Conservation (phyloP, 2,797 vertebrate genomes). For the Pristis pectinata region DNA sequence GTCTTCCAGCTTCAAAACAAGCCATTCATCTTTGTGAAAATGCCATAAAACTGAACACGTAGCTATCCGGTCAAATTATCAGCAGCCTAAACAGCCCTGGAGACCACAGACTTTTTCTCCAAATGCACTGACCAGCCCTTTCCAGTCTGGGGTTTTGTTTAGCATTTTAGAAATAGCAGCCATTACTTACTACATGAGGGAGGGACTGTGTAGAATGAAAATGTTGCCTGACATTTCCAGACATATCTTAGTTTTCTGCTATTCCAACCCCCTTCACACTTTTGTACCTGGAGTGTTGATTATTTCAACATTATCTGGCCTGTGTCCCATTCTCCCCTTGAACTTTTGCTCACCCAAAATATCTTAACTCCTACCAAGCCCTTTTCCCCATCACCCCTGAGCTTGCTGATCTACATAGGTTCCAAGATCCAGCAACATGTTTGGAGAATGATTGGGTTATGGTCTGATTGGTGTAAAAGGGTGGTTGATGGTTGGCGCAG, state of each 20-base stretch:
- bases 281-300: background rate
- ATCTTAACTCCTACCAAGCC: too few species aligned
- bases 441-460: too few species aligned
- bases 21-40: background rate
- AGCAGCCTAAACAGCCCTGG: background rate
- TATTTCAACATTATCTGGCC: background rate
- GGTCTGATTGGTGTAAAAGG: too few species aligned
- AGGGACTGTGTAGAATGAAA: background rate
- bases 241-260: background rate
- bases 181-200: background rate
- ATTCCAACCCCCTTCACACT: background rate
- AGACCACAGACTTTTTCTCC: background rate
- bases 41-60: background rate
- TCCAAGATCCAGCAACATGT: too few species aligned
- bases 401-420: background rate
- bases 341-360: background rate
- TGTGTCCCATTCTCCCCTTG: background rate
- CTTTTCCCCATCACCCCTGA: background rate
- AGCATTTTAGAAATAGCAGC: background rate
- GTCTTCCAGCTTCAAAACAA: conserved; percentile 10
- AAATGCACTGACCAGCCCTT: background rate
- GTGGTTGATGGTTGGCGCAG: too few species aligned
- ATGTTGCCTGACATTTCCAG: too few species aligned
- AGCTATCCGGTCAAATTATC: conserved; percentile 4
- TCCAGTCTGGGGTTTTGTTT: background rate